Evolutionary conservation across 2,113 vertebrate genomes (phyloP), one percentile per base, ranked within the genome.

Genomic region (Nothobranchius kuhntae): DNA sequence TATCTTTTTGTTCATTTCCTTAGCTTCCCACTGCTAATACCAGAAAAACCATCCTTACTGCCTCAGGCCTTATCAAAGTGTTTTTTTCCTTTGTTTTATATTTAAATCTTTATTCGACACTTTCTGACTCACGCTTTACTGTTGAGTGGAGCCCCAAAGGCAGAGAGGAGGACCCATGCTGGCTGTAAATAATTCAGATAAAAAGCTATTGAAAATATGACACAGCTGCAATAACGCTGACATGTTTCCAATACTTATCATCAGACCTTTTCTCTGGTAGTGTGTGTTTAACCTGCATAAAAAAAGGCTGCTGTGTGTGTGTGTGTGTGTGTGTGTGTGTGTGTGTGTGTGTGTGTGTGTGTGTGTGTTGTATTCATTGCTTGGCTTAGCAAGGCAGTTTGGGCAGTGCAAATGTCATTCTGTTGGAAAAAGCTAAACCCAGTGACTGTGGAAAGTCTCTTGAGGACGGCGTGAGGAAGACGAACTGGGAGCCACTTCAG

Each of bases 341-440:
- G 30, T 30, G 30, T 30, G 30, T 30, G 53, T 69, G 54, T 55
- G 60, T 15, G 42, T 50, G 17, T 24, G 46, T 52, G 63, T 51
- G 54, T 35, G 67, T 47, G 54, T 65, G 66, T 68, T 72, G 61
- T n/a, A 59, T 80, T 80, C 71, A 68, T 14, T 26, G 62, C 68
- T 56, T 26, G 13, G 57, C 69, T 64, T 56, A 83, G 65, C 17
- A 38, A 72, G 70, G 76, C 75, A 75, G 61, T 8, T 21, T 12
- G 72, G 65, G 61, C 75, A 71, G 78, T 73, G 54, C 70, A 81
- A 77, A 84, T 84, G 84, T 85, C 85, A 85, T 45, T 36, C 63
- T 26, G 30, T 30, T 63, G 76, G 71, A 72, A 74, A 81, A 71
- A 75, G 56, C 70, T 26, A 63, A 70, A 59, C 53, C 48, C 61